Conservation (phyloP, 2,888 invertebrate genomes). For the Tenthredo amoena region DNA sequence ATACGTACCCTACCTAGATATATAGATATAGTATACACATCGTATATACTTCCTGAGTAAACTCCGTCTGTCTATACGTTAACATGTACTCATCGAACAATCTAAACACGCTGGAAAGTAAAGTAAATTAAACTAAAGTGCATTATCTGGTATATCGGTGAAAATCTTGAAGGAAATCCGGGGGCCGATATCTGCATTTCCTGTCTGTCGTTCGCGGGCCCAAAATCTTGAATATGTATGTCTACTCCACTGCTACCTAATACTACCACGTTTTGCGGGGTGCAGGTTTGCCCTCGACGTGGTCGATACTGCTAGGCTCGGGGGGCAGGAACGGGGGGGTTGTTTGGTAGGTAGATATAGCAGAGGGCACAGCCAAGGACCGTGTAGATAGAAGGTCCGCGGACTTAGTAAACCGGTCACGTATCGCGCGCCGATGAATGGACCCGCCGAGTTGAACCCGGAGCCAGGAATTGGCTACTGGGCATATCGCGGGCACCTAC, state of each 20-base stretch:
- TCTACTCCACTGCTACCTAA: constrained; percentile 64
- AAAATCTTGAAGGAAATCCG: not conserved
- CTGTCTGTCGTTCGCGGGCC: not conserved
- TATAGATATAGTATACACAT: not conserved
- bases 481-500: constrained; percentile 76
- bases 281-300: constrained; percentile 48
- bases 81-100: not conserved
- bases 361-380: constrained; percentile 56
- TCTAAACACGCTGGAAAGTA: not conserved
- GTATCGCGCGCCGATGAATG: constrained; percentile 78
- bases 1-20: constrained; percentile 37
- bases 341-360: constrained; percentile 60
- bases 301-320: constrained; percentile 56
- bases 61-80: not conserved
- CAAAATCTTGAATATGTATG: not conserved
- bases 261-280: constrained; percentile 39
- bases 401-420: constrained; percentile 77
- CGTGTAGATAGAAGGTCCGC: constrained; percentile 63
- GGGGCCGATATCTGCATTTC: not conserved
- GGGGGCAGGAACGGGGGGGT: constrained; percentile 54
- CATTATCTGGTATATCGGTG: not conserved
- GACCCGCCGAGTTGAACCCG: constrained; percentile 77
- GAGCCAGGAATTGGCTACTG: constrained; percentile 77
- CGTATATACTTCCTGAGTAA: not conserved
- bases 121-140: not conserved